A percentile compares a stretch with the other conserved stretches of the same genome.
These are phyloP conservation scores for Myiagra hebetior DNA, from an alignment of 2,113 vertebrate genomes.

Conservation along the genomic window DNA sequence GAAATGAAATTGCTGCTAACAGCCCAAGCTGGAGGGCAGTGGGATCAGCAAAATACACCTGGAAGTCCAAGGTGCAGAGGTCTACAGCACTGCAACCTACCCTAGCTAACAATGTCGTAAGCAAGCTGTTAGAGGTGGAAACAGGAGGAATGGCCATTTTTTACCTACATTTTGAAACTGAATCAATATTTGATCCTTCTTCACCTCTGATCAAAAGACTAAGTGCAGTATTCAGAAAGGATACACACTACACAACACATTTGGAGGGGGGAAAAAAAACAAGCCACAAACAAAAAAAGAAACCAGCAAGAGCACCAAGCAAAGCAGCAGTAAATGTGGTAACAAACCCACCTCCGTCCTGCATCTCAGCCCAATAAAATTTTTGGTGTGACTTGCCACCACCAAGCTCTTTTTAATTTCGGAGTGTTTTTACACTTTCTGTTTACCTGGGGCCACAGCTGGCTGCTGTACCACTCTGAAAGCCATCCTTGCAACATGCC, in stretches of 20 bases:
- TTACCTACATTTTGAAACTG: neutral
- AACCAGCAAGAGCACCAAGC: neutral
- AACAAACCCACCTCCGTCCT: neutral
- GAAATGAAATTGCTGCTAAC: neutral
- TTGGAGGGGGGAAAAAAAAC: neutral
- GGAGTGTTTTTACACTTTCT: neutral
- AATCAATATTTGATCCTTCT: neutral
- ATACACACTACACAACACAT: neutral
- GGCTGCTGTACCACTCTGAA: neutral
- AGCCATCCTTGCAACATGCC: neutral
- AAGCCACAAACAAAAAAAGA: neutral
- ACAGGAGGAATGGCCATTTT: neutral
- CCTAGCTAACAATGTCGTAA: neutral
- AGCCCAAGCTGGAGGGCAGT: rapidly evolving
- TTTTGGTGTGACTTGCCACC: neutral
- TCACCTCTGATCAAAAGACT: neutral
- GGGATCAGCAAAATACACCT: neutral
- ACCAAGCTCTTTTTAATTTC: neutral
- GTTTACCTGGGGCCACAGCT: neutral
- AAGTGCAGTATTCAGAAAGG: neutral
- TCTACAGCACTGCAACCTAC: neutral
- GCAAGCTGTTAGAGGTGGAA: neutral
- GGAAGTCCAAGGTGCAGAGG: neutral
- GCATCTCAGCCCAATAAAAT: neutral
- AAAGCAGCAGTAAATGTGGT: neutral